These are phyloP conservation scores for Dioctria linearis DNA, from an alignment of 2,888 invertebrate species.

Conservation along the genomic window DNA sequence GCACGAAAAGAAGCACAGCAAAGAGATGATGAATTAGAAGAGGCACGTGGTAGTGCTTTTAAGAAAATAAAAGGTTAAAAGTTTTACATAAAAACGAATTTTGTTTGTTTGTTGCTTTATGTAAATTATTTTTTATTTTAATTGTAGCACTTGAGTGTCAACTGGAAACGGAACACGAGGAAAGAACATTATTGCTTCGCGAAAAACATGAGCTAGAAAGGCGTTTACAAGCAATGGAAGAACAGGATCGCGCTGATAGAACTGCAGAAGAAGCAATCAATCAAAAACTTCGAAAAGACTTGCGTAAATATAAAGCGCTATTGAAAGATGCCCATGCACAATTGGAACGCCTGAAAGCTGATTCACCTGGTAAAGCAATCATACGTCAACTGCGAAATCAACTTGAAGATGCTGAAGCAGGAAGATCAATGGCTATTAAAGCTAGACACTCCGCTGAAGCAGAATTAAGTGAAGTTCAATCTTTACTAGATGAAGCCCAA, in stretches of 20 bases:
- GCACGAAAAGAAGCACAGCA: slow-evolving; percentile 90
- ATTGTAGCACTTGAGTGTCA: slow-evolving; percentile 88
- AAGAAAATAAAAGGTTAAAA: slow-evolving; percentile 89
- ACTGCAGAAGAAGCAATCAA: slow-evolving; percentile 81
- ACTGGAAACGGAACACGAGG: slow-evolving; percentile 93
- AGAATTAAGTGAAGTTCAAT: slow-evolving; percentile 87
- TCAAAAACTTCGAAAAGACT: slow-evolving; percentile 85
- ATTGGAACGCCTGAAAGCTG: slow-evolving; percentile 89
- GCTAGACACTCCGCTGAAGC: slow-evolving; percentile 88
- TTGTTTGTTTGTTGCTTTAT: not conserved
- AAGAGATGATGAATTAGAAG: slow-evolving; percentile 94
- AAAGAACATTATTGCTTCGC: slow-evolving; percentile 86
- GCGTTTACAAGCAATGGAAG: slow-evolving; percentile 84
- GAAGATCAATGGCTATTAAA: slow-evolving; percentile 87
- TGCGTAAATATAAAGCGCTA: slow-evolving; percentile 91
- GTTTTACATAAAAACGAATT: slow-evolving; percentile 59
- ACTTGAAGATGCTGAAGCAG: slow-evolving; percentile 92
- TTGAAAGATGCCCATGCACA: slow-evolving; percentile 93
- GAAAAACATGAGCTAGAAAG: slow-evolving; percentile 95
- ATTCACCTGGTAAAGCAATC: slow-evolving; percentile 85
- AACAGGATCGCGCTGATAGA: slow-evolving; percentile 81
- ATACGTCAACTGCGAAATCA: slow-evolving; percentile 85
- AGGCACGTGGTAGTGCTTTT: slow-evolving; percentile 88
- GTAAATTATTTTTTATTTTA: slow-evolving; percentile 24
- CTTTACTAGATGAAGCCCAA: slow-evolving; percentile 86